Conservation (phyloP, 53 echinoderm and acorn worm genomes). For the Arbacia lixula region DNA sequence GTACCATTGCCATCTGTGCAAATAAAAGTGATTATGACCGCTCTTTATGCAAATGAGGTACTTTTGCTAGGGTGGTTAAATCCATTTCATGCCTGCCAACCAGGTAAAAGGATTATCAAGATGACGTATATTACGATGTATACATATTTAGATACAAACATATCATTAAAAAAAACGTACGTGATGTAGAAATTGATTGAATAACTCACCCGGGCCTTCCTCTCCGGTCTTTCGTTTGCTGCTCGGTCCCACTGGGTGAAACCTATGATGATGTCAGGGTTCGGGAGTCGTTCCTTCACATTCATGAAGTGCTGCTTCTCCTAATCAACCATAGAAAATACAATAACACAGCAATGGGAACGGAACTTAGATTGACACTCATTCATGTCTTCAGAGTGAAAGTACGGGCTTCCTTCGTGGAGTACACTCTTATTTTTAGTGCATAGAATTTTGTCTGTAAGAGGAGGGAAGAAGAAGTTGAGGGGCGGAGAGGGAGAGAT, state of each 20-base stretch:
- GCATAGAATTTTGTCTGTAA: neutral
- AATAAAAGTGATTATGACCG: too few relatives aligned
- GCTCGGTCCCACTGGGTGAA: conserved; percentile 30
- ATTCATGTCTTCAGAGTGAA: too few relatives aligned
- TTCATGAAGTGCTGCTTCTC: neutral
- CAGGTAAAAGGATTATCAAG: neutral
- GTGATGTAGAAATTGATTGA: too few relatives aligned
- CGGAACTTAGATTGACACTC: too few relatives aligned
- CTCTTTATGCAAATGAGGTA: too few relatives aligned
- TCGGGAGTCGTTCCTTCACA: conserved; percentile 18
- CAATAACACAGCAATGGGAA: neutral
- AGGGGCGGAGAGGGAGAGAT: neutral
- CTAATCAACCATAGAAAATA: neutral
- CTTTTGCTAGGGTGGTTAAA: too few relatives aligned
- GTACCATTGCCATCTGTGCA: too few relatives aligned
- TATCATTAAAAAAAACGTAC: neutral
- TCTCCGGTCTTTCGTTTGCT: conserved; percentile 4
- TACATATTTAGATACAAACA: neutral
- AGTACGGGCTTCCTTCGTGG: too few relatives aligned
- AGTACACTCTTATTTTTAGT: too few relatives aligned
- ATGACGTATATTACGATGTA: neutral
- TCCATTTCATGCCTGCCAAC: neutral
- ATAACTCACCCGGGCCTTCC: neutral
- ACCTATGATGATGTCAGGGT: conserved; percentile 33
- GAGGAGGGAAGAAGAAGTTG: neutral